phyloP scores from a whole-genome alignment of 2,797 vertebrate species.

The Catamblyrhynchus diadema region DNA sequence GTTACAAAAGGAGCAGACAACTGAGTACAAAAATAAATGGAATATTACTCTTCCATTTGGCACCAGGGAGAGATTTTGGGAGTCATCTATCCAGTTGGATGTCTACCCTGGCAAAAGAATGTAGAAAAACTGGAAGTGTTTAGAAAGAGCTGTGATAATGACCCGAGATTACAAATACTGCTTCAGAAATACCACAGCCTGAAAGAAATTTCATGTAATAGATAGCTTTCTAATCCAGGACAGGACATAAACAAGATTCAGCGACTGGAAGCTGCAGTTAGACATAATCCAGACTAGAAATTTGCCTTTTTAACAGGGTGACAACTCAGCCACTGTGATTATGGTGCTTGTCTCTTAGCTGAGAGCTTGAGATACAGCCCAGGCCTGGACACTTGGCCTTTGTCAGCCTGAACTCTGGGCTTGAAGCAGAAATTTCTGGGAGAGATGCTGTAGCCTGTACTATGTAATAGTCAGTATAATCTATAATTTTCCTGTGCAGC shows the following conservation, averaged over 20 bases:
- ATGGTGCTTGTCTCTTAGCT: background rate
- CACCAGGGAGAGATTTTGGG: background rate
- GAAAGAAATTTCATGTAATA: background rate
- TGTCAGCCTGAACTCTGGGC: background rate
- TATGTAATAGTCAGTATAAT: background rate
- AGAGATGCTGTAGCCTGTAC: background rate
- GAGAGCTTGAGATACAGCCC: background rate
- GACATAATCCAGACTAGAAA: background rate
- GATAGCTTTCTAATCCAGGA: background rate
- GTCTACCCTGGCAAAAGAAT: background rate
- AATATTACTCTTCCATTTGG: background rate
- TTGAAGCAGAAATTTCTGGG: background rate
- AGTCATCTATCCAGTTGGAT: background rate
- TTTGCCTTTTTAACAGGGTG: background rate
- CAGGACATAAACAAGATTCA: background rate
- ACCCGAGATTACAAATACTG: background rate
- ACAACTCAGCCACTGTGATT: background rate
- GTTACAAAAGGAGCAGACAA: background rate
- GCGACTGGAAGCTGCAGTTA: background rate
- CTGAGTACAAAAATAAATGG: background rate
- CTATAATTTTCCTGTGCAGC: background rate
- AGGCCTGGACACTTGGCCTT: background rate
- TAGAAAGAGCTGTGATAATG: background rate
- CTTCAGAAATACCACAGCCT: background rate
- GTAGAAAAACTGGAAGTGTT: background rate